A percentile compares a stretch with the other conserved stretches of the same genome.
Conservation (phyloP, 2,888 invertebrate species). For the Tachina fera region DNA sequence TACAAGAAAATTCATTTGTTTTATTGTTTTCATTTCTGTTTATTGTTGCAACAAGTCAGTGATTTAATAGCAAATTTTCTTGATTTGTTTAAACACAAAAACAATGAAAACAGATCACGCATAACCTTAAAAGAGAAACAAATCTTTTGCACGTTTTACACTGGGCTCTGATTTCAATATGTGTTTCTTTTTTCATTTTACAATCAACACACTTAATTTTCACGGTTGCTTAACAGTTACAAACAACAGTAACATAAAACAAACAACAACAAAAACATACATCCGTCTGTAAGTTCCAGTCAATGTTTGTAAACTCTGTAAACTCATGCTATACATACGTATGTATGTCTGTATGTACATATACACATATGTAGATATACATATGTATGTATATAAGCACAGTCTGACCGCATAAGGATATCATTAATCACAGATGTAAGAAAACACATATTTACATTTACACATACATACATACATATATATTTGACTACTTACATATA, state of each 20-base stretch:
- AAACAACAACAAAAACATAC: slow-evolving; percentile 21
- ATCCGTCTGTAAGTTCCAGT: slow-evolving; percentile 25
- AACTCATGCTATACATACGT: too few species aligned
- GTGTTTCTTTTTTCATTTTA: slow-evolving; percentile 15
- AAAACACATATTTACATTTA: neutral
- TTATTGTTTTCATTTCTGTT: slow-evolving; percentile 24
- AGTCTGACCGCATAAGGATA: slow-evolving; percentile 22
- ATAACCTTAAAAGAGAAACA: slow-evolving; percentile 62
- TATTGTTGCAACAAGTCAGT: slow-evolving; percentile 54
- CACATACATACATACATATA: neutral
- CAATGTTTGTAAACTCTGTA: slow-evolving; percentile 1
- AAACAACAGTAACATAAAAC: slow-evolving; percentile 30
- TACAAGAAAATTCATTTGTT: slow-evolving; percentile 24
- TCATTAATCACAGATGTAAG: neutral
- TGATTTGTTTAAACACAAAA: slow-evolving; percentile 70
- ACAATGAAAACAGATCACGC: slow-evolving; percentile 71
- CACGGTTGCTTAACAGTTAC: slow-evolving; percentile 63
- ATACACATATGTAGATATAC: neutral
- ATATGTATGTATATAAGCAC: too few species aligned
- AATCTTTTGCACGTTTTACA: slow-evolving; percentile 72
- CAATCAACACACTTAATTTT: slow-evolving; percentile 66
- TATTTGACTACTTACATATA: neutral
- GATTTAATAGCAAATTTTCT: slow-evolving; percentile 72
- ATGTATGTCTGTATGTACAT: neutral
- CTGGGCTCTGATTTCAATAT: slow-evolving; percentile 67